Base-by-base conservation (phyloP, 2,888 invertebrate species). In the Volucella inflata region DNA sequence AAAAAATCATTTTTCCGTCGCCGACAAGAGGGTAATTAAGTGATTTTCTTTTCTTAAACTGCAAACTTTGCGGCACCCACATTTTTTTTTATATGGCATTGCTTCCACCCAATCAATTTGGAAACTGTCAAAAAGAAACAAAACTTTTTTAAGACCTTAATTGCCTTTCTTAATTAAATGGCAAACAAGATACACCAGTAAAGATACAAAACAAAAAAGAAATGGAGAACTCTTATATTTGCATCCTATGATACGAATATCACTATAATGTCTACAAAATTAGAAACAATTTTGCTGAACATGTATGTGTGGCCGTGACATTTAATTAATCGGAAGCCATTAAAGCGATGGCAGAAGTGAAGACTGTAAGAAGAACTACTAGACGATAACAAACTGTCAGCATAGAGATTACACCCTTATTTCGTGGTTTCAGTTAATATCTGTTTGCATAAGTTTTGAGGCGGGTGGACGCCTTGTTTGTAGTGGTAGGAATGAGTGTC, bases 301-400 rank as follows among this genome's bases (percentile, higher is more conserved):
- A 14, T 14, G 51, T 36, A 11, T 46, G 17, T 67, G 51, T 57
- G 44, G 57, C 38, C 38, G 38, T 57, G 57, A 57, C 70, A 70
- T 57, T 70, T 70, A 70, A 70, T 70, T 70, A 57, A 70, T 70
- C 57, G 10, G 57, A 57, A 57, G 57, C 46, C 55, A 70, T 46
- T 70, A 16, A 57, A 57, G 68, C 68, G n/a, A 4, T 38, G 9
- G 2, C 1, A n/a, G 11, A 55, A n/a, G 12, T 4, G 1, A 46
- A 48, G 10, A 44, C 42, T 8, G 21, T 48, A 30, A 64, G 38
- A 36, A 17, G 11, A 42, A 21, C 21, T 16, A n/a, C 6, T 3
- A 0, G 8, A 17, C 12, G 10, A 12, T 17, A 17, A 51, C 16
- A 11, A 38, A 8, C 16, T 38, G 44, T 12, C 60, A 60, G 4